These are phyloP conservation scores for Ataeniobius toweri DNA, from an alignment of 2,797 vertebrate genomes.

Conservation along the genomic window DNA sequence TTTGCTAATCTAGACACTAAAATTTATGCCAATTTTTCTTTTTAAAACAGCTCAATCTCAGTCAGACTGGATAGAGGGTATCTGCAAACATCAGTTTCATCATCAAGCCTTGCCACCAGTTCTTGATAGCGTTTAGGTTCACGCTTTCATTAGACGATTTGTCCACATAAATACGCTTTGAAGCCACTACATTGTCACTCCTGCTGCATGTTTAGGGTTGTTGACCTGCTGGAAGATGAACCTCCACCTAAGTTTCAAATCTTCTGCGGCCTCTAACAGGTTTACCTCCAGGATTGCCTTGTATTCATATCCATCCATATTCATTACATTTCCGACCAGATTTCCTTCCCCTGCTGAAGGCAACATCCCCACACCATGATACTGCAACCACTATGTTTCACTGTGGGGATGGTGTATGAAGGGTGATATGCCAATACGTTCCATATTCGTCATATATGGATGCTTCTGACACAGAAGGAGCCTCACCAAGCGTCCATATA, in stretches of 20 bases:
- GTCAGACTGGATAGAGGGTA: not conserved
- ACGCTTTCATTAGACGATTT: not conserved
- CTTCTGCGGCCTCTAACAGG: not conserved
- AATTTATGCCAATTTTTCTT: not conserved
- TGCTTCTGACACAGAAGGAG: too few species aligned
- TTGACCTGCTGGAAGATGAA: not conserved
- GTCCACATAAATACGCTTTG: not conserved
- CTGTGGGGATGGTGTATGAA: too few species aligned
- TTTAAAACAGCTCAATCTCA: not conserved
- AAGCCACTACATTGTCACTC: not conserved
- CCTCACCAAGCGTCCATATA: too few species aligned
- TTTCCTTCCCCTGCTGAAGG: too few species aligned
- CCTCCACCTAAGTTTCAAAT: not conserved
- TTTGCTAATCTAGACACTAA: not conserved
- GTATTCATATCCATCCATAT: too few species aligned
- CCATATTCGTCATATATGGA: too few species aligned
- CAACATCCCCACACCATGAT: too few species aligned
- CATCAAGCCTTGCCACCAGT: not conserved
- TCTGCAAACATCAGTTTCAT: not conserved
- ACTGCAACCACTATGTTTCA: too few species aligned
- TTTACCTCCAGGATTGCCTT: too few species aligned
- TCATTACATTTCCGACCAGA: too few species aligned
- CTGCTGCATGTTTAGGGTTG: not conserved
- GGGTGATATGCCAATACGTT: too few species aligned
- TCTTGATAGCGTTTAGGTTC: not conserved